Evolutionary conservation across 2,888 invertebrate species (phyloP).

Genomic region (Epinotia brunnichana): DNA sequence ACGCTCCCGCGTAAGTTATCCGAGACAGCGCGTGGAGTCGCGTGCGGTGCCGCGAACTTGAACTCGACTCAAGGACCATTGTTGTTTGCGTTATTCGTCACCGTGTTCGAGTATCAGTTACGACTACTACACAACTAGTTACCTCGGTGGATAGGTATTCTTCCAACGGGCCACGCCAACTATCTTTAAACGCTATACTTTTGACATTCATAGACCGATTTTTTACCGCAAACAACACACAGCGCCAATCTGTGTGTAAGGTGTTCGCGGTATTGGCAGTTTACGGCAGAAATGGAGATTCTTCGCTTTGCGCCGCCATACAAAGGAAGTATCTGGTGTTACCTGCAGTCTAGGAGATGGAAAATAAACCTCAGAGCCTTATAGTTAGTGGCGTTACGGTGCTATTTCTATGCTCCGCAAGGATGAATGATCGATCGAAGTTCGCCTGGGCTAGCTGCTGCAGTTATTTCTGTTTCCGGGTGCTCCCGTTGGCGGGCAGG

Average conservation of each 20-base stretch:
- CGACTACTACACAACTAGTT: not conserved
- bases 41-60: conserved; percentile 32
- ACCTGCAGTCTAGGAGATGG: no score
- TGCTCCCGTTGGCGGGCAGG: conserved; percentile 1
- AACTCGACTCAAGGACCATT: conserved; percentile 32
- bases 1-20: not conserved
- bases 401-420: conserved; percentile 24
- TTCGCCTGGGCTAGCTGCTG: conserved; percentile 25
- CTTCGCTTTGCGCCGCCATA: no score
- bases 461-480: conserved; percentile 42
- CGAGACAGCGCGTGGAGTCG: not conserved
- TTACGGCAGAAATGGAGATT: no score
- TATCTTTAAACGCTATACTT: no score
- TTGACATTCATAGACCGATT: no score
- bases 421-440: conserved; percentile 35
- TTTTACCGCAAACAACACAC: no score
- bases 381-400: not conserved
- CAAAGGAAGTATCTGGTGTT: no score
- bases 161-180: no score
- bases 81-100: conserved; percentile 18
- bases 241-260: no score
- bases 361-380: not conserved
- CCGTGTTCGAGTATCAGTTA: not conserved
- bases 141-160: not conserved
- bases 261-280: no score